Conservation (phyloP, 2,113 vertebrate species). For the Brevimyrus niger region DNA sequence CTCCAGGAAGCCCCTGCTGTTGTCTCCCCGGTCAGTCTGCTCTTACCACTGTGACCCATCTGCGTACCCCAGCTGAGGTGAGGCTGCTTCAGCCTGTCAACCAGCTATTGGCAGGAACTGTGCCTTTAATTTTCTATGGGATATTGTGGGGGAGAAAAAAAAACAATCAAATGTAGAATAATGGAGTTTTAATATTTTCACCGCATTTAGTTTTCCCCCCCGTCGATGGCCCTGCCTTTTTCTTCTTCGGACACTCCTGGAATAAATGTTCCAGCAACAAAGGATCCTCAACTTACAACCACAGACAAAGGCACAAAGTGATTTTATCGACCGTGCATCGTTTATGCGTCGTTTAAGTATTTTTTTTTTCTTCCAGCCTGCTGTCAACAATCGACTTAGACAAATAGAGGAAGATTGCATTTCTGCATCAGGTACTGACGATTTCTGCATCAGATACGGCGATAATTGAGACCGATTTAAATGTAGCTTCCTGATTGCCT, state of each 20-base stretch:
- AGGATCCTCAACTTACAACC: neutral
- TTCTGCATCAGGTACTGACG: neutral
- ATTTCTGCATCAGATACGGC: neutral
- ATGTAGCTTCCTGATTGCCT: neutral
- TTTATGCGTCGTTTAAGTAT: neutral
- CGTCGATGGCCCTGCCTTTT: neutral
- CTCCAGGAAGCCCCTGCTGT: neutral
- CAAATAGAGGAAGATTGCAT: neutral
- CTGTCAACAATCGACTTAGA: neutral
- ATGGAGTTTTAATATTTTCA: constrained; percentile 10
- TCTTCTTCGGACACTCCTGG: neutral
- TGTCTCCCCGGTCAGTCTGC: neutral
- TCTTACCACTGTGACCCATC: neutral
- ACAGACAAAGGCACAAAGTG: neutral
- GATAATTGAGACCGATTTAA: neutral
- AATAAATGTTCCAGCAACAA: neutral
- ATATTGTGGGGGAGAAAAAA: neutral
- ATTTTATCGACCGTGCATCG: constrained; percentile 1
- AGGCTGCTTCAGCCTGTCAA: neutral
- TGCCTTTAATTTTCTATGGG: neutral
- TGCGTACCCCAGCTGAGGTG: neutral
- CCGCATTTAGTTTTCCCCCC: neutral
- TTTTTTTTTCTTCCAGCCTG: neutral
- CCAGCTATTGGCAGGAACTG: neutral
- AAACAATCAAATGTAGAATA: neutral